These are phyloP conservation scores for Serilophus lunatus DNA, from an alignment of 2,113 vertebrate genomes.

Conservation along the genomic window DNA sequence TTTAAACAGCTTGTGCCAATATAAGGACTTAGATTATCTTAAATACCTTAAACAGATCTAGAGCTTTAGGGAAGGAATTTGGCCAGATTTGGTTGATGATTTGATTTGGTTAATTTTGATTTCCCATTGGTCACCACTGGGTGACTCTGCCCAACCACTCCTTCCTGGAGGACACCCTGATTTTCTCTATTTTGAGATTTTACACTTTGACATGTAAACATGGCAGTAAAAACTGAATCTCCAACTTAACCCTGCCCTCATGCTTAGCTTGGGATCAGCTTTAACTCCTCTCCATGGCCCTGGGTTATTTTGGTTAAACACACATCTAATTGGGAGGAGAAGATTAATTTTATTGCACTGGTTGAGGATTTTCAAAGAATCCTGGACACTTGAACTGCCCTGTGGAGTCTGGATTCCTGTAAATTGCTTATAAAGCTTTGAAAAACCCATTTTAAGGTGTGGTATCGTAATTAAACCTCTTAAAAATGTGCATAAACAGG, in stretches of 20 bases:
- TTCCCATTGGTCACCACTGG: not conserved
- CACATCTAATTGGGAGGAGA: not conserved
- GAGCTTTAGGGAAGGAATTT: conserved; percentile 34
- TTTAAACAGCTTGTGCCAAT: conserved; percentile 67
- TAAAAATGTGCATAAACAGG: not conserved
- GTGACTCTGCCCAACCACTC: not conserved
- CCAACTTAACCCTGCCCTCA: not conserved
- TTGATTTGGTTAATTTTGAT: not conserved
- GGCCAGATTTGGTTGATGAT: not conserved
- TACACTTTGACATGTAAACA: not conserved
- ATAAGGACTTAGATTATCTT: conserved; percentile 46
- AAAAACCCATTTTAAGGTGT: not conserved
- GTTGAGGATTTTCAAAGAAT: not conserved
- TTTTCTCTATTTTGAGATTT: not conserved
- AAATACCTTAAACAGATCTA: conserved; percentile 61
- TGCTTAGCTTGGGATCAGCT: not conserved
- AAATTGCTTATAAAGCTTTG: not conserved
- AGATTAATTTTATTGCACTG: not conserved
- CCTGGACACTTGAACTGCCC: not conserved
- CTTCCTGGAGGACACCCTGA: not conserved
- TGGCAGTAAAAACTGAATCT: not conserved
- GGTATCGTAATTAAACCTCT: not conserved
- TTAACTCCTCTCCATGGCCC: not conserved
- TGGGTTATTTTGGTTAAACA: not conserved
- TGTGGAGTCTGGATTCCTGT: not conserved